phyloP scores from a whole-genome alignment of 2,888 invertebrate species.

The Synanthedon tipuliformis region DNA sequence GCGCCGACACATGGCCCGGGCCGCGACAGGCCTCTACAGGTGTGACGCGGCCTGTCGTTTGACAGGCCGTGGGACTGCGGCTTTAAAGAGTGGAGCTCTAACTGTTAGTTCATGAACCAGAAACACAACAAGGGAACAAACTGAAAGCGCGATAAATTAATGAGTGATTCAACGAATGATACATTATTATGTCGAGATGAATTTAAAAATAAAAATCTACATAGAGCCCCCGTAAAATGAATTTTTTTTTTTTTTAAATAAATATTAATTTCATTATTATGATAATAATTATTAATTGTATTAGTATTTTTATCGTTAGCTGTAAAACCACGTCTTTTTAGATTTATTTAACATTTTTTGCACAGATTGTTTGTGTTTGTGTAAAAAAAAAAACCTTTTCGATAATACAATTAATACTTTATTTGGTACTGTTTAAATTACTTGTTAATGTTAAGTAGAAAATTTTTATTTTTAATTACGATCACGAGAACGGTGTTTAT shows the following conservation, averaged over 20 bases:
- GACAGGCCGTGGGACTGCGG: too few relatives aligned
- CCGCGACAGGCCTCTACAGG: too few relatives aligned
- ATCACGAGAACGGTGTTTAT: not conserved
- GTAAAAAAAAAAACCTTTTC: not conserved
- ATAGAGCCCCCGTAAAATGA: too few relatives aligned
- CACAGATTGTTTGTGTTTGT: not conserved
- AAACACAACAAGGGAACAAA: not conserved
- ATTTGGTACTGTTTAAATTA: slow-evolving; percentile 1
- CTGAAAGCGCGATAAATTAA: not conserved
- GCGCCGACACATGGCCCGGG: too few relatives aligned
- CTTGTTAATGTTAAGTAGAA: slow-evolving; percentile 15
- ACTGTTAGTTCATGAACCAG: too few relatives aligned
- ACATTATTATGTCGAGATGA: too few relatives aligned
- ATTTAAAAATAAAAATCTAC: too few relatives aligned
- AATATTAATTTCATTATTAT: slow-evolving; percentile 1
- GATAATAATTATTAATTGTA: slow-evolving; percentile 1
- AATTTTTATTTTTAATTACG: slow-evolving; percentile 12
- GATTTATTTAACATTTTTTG: not conserved
- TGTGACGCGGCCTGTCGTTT: too few relatives aligned
- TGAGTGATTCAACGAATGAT: too few relatives aligned
- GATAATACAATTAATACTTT: not conserved
- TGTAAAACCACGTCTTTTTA: slow-evolving; percentile 2
- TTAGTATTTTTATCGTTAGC: slow-evolving; percentile 2
- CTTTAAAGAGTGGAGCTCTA: too few relatives aligned
- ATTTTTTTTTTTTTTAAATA: too few relatives aligned